Percentiles rank a stretch among this genome's conserved stretches.
phyloP scores from a whole-genome alignment of 2,888 invertebrate species.

The Lochmaea capreae region DNA sequence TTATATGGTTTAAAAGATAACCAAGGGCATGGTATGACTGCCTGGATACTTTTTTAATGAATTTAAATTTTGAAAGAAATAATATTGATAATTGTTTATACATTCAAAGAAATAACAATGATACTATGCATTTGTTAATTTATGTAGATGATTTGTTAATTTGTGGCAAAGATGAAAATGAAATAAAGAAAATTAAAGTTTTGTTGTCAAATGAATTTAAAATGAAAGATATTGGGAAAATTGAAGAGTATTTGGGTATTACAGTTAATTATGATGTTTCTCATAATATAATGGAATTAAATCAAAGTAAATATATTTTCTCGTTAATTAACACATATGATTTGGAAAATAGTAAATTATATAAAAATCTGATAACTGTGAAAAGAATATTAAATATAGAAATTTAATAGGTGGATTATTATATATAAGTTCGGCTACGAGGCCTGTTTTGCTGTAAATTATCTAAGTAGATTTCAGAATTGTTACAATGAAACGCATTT shows the following conservation, averaged over 20 bases:
- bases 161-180: constrained; percentile 13
- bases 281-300: constrained; percentile 21
- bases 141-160: constrained; percentile 42
- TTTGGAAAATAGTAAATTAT: constrained; percentile 27
- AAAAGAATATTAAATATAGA: constrained; percentile 28
- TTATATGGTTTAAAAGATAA: constrained; percentile 35
- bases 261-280: constrained; percentile 33
- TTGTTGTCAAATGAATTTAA: constrained; percentile 31
- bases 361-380: constrained; percentile 18
- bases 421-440: constrained; percentile 7
- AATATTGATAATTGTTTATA: constrained; percentile 40
- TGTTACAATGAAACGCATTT: background rate
- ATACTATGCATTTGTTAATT: constrained; percentile 27
- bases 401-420: constrained; percentile 33
- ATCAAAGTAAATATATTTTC: constrained; percentile 35
- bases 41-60: constrained; percentile 41
- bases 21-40: constrained; percentile 42
- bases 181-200: constrained; percentile 29
- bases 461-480: constrained; percentile 15
- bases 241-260: constrained; percentile 37
- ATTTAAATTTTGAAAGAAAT: constrained; percentile 34
- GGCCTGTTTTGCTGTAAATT: constrained; percentile 35
- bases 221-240: constrained; percentile 41
- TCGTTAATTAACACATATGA: constrained; percentile 29
- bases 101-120: constrained; percentile 7